Percentiles rank a stretch among this genome's conserved stretches.
Evolutionary conservation across 2,888 invertebrate genomes (phyloP).

Genomic region (Gisinianus flammeolus): DNA sequence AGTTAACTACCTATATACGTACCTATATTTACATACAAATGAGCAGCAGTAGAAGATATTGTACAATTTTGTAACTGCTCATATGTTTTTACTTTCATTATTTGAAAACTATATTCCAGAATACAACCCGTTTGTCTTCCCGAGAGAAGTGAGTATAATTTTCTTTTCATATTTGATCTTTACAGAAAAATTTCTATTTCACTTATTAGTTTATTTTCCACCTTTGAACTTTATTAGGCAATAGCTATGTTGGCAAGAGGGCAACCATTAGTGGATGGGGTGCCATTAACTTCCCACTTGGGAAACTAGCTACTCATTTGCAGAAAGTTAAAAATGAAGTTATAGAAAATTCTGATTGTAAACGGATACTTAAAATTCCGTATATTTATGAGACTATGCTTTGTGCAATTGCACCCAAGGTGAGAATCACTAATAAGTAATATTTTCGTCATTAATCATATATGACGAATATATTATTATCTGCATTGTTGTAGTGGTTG

Average conservation of each 20-base stretch:
- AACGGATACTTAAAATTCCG: constrained; percentile 60
- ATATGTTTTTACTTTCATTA: too few species aligned
- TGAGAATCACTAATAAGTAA: too few species aligned
- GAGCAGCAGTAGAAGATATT: constrained; percentile 10
- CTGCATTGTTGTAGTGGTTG: too few species aligned
- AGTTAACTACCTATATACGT: background rate
- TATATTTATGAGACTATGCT: constrained; percentile 61
- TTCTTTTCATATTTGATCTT: background rate
- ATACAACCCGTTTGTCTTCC: constrained; percentile 62
- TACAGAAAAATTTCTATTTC: too few species aligned
- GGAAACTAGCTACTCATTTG: constrained; percentile 61
- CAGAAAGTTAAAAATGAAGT: constrained; percentile 61
- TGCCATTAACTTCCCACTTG: constrained; percentile 61
- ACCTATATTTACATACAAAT: background rate
- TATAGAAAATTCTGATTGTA: constrained; percentile 61
- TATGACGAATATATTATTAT: too few species aligned
- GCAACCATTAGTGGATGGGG: constrained; percentile 59
- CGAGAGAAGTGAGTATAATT: constrained; percentile 57
- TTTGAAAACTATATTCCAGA: constrained; percentile 43
- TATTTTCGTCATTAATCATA: too few species aligned
- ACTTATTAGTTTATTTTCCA: too few species aligned
- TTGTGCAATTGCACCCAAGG: constrained; percentile 61
- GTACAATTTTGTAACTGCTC: background rate
- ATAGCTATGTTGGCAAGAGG: constrained; percentile 1
- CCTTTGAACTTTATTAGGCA: constrained; percentile 2